phyloP scores from a whole-genome alignment of 2,888 invertebrate species.

The Neoascia interrupta region DNA sequence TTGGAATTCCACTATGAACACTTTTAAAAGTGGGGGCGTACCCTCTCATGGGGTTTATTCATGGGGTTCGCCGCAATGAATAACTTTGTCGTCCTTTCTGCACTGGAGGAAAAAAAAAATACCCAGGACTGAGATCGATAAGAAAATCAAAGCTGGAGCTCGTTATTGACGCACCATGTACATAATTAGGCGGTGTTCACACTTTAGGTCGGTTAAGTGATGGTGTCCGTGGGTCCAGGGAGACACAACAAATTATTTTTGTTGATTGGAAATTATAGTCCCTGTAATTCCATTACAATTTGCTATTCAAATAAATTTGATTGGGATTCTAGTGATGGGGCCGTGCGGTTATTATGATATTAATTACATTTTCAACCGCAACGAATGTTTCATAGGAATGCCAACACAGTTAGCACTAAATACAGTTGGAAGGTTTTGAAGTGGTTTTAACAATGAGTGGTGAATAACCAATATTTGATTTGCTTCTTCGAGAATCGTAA shows the following conservation, averaged over 20 bases:
- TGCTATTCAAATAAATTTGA: conserved; percentile 16
- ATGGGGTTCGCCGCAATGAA: too few species aligned
- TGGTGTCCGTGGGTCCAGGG: too few species aligned
- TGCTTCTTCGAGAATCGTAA: too few species aligned
- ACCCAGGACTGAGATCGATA: background rate
- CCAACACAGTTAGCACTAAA: too few species aligned
- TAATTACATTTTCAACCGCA: conserved; percentile 14
- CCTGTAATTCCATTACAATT: conserved; percentile 15
- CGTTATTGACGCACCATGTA: background rate
- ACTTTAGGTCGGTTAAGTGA: background rate
- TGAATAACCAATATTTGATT: too few species aligned
- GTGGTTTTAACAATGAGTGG: too few species aligned
- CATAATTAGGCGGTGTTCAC: background rate
- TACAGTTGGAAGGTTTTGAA: too few species aligned
- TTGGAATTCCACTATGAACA: background rate
- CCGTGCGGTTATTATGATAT: conserved; percentile 24
- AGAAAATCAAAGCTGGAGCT: background rate
- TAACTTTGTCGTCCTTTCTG: background rate
- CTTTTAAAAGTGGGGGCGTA: background rate
- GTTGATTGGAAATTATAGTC: conserved; percentile 25
- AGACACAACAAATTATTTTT: background rate
- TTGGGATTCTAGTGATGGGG: background rate
- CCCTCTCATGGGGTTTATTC: background rate
- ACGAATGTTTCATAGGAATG: background rate
- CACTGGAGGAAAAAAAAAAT: background rate